Evolutionary conservation across 2,113 vertebrate genomes (phyloP).

Genomic region (Lophius piscatorius): DNA sequence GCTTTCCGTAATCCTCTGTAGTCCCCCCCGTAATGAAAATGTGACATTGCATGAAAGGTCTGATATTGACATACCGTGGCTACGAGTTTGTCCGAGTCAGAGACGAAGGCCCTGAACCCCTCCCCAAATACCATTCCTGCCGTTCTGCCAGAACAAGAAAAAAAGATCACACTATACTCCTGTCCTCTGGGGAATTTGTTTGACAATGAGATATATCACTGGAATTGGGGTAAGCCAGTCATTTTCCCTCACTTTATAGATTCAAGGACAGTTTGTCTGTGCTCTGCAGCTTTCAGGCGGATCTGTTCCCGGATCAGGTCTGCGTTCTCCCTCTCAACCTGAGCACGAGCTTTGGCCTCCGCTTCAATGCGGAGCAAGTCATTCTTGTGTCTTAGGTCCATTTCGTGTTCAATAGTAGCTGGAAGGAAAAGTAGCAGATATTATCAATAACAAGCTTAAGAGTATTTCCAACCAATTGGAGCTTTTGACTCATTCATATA

Average conservation of each 20-base stretch:
- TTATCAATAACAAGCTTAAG: neutral
- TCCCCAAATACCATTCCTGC: conserved; percentile 90
- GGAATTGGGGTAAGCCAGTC: too few relatives aligned
- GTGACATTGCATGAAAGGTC: too few relatives aligned
- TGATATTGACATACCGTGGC: conserved; percentile 82
- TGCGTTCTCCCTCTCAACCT: conserved; percentile 85
- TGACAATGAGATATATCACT: too few relatives aligned
- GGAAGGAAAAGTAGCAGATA: neutral
- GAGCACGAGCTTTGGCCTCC: conserved; percentile 83
- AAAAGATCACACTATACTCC: conserved; percentile 51
- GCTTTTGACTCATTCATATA: conserved; percentile 16
- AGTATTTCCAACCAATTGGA: neutral
- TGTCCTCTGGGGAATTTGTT: conserved; percentile 31
- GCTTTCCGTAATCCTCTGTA: conserved; percentile 8
- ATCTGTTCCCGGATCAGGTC: conserved; percentile 92
- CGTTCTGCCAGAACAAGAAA: conserved; percentile 76
- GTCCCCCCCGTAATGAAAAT: conserved; percentile 16
- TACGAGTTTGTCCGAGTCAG: conserved; percentile 93
- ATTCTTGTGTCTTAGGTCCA: conserved; percentile 88
- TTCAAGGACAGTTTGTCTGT: conserved; percentile 88
- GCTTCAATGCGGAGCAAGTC: conserved; percentile 88
- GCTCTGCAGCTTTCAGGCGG: conserved; percentile 87
- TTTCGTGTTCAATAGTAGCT: conserved; percentile 88
- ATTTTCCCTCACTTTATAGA: conserved; percentile 82
- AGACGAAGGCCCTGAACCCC: conserved; percentile 87